Evolutionary conservation across 1,140 invertebrate species (phyloP).

Genomic region (Lithobius niger): DNA sequence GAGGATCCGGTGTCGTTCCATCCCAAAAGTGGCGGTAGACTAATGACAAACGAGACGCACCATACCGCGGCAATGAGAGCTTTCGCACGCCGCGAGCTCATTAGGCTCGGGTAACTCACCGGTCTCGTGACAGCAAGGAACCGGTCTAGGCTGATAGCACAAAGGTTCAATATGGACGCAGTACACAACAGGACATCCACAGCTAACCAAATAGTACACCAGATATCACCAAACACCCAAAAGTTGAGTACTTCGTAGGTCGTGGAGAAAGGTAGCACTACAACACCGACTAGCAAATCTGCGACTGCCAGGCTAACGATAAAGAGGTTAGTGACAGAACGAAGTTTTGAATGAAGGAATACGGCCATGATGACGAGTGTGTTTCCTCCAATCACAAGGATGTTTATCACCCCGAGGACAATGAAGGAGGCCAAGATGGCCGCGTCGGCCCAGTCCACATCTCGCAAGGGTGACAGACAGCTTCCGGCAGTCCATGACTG

Average conservation of each 20-base stretch:
- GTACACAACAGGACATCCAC: conserved; percentile 96
- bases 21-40: conserved; percentile 87
- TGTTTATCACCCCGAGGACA: conserved; percentile 63
- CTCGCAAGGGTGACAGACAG: conserved; percentile 54
- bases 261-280: conserved; percentile 79
- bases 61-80: conserved; percentile 78
- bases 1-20: conserved; percentile 60
- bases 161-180: conserved; percentile 81
- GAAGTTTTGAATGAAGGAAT: conserved; percentile 66
- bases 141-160: conserved; percentile 70
- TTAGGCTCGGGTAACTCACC: conserved; percentile 79
- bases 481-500: background rate
- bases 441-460: conserved; percentile 61
- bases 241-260: conserved; percentile 77
- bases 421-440: conserved; percentile 54
- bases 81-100: conserved; percentile 77
- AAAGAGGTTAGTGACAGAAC: conserved; percentile 88
- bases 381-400: conserved; percentile 77
- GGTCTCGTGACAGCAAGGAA: conserved; percentile 91
- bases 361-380: conserved; percentile 83
- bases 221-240: conserved; percentile 83
- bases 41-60: conserved; percentile 90
- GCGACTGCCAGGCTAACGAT: conserved; percentile 86
- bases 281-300: conserved; percentile 77
- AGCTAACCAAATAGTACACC: conserved; percentile 85